A percentile compares a stretch with the other conserved stretches of the same genome.
Evolutionary conservation across 1,140 invertebrate genomes (phyloP).

Genomic region (Antheraea pernyi): DNA sequence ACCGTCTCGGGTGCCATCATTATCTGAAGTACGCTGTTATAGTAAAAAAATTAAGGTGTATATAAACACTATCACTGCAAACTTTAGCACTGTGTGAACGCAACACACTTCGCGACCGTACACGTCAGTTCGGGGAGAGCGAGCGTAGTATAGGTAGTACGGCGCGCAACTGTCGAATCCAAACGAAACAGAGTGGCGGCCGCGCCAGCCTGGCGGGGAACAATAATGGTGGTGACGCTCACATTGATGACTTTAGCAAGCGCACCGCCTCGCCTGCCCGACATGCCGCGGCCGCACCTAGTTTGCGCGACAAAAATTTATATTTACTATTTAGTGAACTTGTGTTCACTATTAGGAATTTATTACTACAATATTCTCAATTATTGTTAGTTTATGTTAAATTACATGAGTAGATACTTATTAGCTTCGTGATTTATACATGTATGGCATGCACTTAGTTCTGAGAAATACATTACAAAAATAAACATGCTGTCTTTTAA

Average conservation of each 20-base stretch:
- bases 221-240: constrained; percentile 34
- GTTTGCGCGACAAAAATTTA: too few relatives aligned
- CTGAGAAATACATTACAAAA: too few relatives aligned
- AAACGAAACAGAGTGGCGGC: constrained; percentile 36
- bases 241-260: constrained; percentile 17
- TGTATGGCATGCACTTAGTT: too few relatives aligned
- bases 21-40: constrained; percentile 33
- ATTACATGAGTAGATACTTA: too few relatives aligned
- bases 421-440: too few relatives aligned
- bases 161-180: constrained; percentile 50
- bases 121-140: constrained; percentile 33
- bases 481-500: too few relatives aligned
- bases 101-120: constrained; percentile 52
- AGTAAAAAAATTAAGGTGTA: constrained; percentile 29
- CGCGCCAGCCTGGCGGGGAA: constrained; percentile 22
- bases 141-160: constrained; percentile 57
- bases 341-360: too few relatives aligned
- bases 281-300: too few relatives aligned
- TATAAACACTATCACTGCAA: constrained; percentile 56
- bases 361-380: too few relatives aligned
- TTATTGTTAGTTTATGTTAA: too few relatives aligned
- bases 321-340: too few relatives aligned
- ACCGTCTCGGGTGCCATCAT: constrained; percentile 85
- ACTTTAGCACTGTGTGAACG: constrained; percentile 56
- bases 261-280: too few relatives aligned